phyloP scores from a whole-genome alignment of 2,113 vertebrate species.

The Mesocricetus auratus region DNA sequence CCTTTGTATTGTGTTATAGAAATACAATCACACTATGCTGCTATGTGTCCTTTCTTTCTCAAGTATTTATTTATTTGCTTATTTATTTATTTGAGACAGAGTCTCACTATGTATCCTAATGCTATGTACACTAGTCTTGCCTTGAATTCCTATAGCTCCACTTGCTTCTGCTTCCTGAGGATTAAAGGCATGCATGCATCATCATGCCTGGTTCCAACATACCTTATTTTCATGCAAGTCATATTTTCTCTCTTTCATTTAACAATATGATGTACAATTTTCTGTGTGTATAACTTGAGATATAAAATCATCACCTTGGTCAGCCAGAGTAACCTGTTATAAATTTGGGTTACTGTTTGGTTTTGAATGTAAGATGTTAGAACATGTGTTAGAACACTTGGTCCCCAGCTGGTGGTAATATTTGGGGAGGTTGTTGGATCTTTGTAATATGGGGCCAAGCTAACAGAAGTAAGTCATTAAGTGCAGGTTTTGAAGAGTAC shows the following conservation, averaged over 20 bases:
- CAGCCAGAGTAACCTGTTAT: background rate
- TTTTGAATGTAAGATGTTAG: background rate
- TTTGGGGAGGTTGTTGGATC: background rate
- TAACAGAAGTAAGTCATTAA: background rate
- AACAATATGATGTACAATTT: background rate
- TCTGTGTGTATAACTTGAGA: background rate
- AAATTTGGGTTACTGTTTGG: background rate
- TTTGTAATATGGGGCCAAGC: background rate
- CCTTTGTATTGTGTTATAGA: background rate
- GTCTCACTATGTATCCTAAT: background rate
- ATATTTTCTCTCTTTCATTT: background rate
- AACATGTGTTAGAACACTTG: background rate
- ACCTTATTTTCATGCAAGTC: background rate
- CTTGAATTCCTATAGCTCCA: background rate
- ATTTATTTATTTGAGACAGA: background rate
- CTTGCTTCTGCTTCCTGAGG: background rate
- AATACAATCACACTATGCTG: background rate
- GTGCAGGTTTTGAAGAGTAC: background rate
- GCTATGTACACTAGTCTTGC: background rate
- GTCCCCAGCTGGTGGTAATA: background rate
- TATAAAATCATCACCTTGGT: constrained; percentile 31
- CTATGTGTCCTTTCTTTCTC: background rate
- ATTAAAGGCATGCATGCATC: background rate
- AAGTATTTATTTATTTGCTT: background rate
- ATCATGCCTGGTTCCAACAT: background rate